phyloP scores from a whole-genome alignment of 2,888 invertebrate species.

The Andrena praecox region DNA sequence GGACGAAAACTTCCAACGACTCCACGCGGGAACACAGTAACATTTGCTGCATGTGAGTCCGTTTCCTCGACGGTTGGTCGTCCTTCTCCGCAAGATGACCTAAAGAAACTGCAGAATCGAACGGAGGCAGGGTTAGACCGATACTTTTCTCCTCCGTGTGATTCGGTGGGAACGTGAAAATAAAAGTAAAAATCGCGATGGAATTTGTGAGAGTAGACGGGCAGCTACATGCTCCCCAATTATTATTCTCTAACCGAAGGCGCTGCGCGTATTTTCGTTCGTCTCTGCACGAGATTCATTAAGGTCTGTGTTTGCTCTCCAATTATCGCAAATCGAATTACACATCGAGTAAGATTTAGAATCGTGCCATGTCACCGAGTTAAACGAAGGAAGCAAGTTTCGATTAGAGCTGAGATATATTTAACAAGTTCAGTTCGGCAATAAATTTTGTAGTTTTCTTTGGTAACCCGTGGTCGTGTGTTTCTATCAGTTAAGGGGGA shows the following conservation, averaged over 20 bases:
- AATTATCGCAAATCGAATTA: background rate
- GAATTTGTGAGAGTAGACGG: background rate
- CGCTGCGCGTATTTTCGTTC: background rate
- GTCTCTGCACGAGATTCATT: background rate
- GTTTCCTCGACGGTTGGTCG: constrained; percentile 33
- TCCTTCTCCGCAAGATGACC: constrained; percentile 23
- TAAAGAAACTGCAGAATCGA: background rate
- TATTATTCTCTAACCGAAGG: background rate
- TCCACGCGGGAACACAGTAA: background rate
- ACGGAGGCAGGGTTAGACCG: background rate
- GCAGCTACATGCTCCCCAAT: background rate
- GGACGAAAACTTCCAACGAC: constrained; percentile 8
- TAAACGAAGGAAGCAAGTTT: background rate
- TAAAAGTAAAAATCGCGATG: constrained; percentile 8
- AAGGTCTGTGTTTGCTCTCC: background rate
- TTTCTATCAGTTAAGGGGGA: no score
- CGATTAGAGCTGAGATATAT: background rate
- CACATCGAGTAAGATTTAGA: background rate
- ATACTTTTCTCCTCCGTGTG: background rate
- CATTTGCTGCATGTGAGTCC: constrained; percentile 20
- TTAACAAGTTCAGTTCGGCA: background rate
- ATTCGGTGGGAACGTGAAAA: constrained; percentile 4
- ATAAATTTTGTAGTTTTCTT: background rate
- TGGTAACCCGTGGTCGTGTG: background rate
- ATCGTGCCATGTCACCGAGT: background rate